Evolutionary conservation across 2,113 vertebrate species (phyloP).

Genomic region (Microtus ochrogaster): DNA sequence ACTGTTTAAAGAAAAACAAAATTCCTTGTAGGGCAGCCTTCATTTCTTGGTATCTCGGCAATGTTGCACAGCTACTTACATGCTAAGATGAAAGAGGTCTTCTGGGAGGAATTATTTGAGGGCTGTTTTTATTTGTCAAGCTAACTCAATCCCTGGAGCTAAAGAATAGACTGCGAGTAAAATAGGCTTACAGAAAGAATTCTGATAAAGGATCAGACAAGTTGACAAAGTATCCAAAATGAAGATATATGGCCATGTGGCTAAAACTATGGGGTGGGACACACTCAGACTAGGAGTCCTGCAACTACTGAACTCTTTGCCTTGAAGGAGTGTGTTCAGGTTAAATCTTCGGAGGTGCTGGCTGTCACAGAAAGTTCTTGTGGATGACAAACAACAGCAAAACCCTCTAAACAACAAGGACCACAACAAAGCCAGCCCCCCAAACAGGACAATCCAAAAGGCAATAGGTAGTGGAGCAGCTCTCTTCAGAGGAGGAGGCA

Average conservation of each 20-base stretch:
- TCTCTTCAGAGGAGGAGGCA: background rate
- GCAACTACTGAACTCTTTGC: constrained; percentile 20
- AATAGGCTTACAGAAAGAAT: background rate
- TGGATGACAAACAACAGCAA: background rate
- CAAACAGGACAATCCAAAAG: background rate
- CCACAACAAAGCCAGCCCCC: background rate
- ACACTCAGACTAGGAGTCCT: background rate
- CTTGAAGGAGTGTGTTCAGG: background rate
- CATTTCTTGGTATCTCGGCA: constrained; percentile 8
- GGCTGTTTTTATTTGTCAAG: constrained; percentile 20
- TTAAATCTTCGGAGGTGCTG: constrained; percentile 19
- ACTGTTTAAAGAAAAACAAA: background rate
- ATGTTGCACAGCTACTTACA: background rate
- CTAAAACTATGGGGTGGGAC: background rate
- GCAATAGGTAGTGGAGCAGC: background rate
- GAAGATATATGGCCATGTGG: background rate
- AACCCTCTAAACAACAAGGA: background rate
- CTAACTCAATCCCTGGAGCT: constrained; percentile 3
- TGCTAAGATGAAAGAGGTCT: constrained; percentile 7
- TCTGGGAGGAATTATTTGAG: constrained; percentile 22
- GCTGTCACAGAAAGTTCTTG: constrained; percentile 3
- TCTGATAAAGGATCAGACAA: background rate
- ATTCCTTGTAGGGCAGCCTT: background rate
- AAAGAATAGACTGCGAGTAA: background rate
- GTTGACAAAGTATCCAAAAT: constrained; percentile 36